These are phyloP conservation scores for Paradoxurus hermaphroditus DNA, from an alignment of 2,113 vertebrate genomes.

Conservation along the genomic window DNA sequence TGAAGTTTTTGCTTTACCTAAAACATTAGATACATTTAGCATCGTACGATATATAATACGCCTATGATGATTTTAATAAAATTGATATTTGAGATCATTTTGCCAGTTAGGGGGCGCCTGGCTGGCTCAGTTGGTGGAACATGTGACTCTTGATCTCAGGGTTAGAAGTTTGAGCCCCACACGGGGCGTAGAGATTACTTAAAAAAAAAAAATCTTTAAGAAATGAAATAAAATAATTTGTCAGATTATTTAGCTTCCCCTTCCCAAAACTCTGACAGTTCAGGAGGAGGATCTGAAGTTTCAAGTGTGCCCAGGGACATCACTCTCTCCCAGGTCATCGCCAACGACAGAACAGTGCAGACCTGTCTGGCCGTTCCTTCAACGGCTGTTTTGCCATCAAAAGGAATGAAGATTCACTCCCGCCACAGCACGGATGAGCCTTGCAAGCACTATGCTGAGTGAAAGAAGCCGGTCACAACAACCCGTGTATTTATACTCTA, in stretches of 20 bases:
- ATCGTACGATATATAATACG: neutral
- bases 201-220: too few species aligned
- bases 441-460: neutral
- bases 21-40: neutral
- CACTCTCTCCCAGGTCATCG: neutral
- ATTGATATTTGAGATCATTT: neutral
- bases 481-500: rapidly evolving
- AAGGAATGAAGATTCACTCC: neutral
- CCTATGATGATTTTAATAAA: neutral
- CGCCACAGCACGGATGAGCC: neutral
- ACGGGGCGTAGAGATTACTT: too few species aligned
- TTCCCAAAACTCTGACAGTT: neutral
- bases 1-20: neutral
- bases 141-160: too few species aligned
- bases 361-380: too few species aligned
- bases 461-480: neutral
- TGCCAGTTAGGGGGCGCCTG: neutral
- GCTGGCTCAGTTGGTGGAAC: too few species aligned
- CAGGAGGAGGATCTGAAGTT: neutral
- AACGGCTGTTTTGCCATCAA: neutral
- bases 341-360: neutral
- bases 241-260: neutral
- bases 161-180: too few species aligned
- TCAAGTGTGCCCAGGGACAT: too few species aligned
- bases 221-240: neutral